Evolutionary conservation across 2,888 invertebrate species (phyloP), one percentile per base, ranked within the genome.

Genomic region (Trachelus iudaicus): DNA sequence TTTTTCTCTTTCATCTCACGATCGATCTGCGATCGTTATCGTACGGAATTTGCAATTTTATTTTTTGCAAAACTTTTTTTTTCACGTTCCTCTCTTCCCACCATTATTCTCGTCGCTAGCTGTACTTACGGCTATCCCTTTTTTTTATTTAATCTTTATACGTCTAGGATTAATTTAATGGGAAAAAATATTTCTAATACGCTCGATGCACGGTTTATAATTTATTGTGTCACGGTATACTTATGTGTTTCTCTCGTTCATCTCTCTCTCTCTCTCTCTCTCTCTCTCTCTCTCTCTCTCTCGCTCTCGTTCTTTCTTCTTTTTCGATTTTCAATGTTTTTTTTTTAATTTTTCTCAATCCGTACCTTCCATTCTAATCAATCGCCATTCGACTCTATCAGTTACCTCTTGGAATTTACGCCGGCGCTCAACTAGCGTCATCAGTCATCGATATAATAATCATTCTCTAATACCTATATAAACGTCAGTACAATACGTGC

Each of bases 131-230:
- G 40, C 23, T 40, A 23, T 9, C 4, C 15, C 4, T 4, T 40
- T 40, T 15, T 40, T 15, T 40, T 40, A 15, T 40, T 23, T 40
- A 40, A 2, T 40, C 40, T 23, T 23, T 40, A 40, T 40, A 40
- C 40, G 15, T 40, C 40, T 40, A 40, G 23, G 30, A 74, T 74
- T 74, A 34, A 15, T 35, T 35, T 74, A 69, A 69, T 76, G 30
- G 68, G 34, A 76, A 76, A 76, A 30, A 71, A 76, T 71, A 71
- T 33, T 71, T 71, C 71, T 71, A 71, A 71, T 71, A 23, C 71
- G 71, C 33, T 71, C 40, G 33, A 71, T 71, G 71, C 71, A 31
- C 71, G 71, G 31, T 15, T 71, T 71, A 71, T 33, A 71, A 33
- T 71, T 71, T 71, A 71, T 71, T 71, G 71, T 71, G 71, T 71